Conservation (phyloP, 2,888 invertebrate species). For the Drosophila neonasuta region DNA sequence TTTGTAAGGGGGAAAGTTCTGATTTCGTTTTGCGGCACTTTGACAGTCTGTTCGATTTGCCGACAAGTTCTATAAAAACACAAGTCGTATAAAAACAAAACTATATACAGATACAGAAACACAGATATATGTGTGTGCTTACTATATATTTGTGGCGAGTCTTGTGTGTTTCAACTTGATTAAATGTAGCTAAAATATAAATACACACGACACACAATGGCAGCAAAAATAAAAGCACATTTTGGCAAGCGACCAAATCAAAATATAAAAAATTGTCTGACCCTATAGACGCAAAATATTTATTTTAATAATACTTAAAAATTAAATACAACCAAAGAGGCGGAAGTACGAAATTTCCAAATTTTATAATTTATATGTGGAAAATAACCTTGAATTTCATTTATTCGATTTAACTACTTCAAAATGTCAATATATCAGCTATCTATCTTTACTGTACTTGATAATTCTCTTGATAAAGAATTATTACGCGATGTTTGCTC, state of each 20-base stretch:
- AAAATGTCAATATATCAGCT: not conserved
- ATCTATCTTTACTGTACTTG: not conserved
- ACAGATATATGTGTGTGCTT: constrained; percentile 6
- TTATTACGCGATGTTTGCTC: not conserved
- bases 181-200: constrained; percentile 54
- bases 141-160: constrained; percentile 7
- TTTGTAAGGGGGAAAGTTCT: constrained; percentile 34
- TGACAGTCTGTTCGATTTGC: constrained; percentile 39
- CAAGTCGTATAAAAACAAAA: constrained; percentile 33
- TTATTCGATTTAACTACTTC: not conserved
- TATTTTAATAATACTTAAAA: constrained; percentile 2
- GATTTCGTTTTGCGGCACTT: constrained; percentile 21
- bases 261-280: constrained; percentile 58
- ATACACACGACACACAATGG: constrained; percentile 33
- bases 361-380: not conserved
- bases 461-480: constrained; percentile 19
- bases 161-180: constrained; percentile 56
- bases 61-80: constrained; percentile 43
- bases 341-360: not conserved
- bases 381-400: not conserved
- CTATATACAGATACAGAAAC: constrained; percentile 1
- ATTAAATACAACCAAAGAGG: constrained; percentile 11
- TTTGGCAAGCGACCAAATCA: constrained; percentile 70
- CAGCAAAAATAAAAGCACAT: constrained; percentile 48
- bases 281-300: constrained; percentile 38